Conservation (phyloP, 2,113 vertebrate genomes). For the Colaptes auratus region DNA sequence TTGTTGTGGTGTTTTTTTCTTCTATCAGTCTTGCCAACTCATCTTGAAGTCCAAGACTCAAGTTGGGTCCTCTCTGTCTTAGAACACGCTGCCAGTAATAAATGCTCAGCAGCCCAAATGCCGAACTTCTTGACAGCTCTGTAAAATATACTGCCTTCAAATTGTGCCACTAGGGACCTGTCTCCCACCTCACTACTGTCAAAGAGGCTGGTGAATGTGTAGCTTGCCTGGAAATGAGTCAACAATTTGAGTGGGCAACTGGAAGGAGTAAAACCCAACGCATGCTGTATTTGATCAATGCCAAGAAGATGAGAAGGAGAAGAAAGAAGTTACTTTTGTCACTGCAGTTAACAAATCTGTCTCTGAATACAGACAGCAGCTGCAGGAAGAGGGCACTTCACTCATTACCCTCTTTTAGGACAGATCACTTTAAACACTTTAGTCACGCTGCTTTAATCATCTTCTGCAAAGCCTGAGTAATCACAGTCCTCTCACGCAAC, state of each 20-base stretch:
- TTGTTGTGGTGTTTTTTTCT: not conserved
- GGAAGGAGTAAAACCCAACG: constrained; percentile 20
- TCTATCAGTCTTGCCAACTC: constrained; percentile 39
- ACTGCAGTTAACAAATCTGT: constrained; percentile 30
- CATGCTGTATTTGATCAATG: not conserved
- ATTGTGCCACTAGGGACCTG: constrained; percentile 50
- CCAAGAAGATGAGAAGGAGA: not conserved
- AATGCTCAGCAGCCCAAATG: constrained; percentile 49
- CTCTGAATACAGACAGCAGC: constrained; percentile 38
- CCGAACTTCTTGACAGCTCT: constrained; percentile 70
- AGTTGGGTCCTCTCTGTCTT: constrained; percentile 46
- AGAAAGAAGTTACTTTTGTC: constrained; percentile 42
- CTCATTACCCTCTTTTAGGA: constrained; percentile 14
- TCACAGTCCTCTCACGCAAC: constrained; percentile 30
- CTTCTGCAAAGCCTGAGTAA: constrained; percentile 13
- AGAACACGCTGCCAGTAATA: constrained; percentile 37
- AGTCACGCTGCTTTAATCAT: constrained; percentile 56
- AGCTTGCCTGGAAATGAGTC: constrained; percentile 62
- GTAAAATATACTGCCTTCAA: constrained; percentile 56
- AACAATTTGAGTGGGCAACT: constrained; percentile 42
- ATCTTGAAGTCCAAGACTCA: constrained; percentile 6
- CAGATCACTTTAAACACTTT: constrained; percentile 47
- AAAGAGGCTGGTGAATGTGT: constrained; percentile 32
- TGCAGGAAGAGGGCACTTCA: constrained; percentile 61
- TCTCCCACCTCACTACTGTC: constrained; percentile 60